Evolutionary conservation across 2,113 vertebrate genomes (phyloP).

Genomic region (Ovibos moschatus): DNA sequence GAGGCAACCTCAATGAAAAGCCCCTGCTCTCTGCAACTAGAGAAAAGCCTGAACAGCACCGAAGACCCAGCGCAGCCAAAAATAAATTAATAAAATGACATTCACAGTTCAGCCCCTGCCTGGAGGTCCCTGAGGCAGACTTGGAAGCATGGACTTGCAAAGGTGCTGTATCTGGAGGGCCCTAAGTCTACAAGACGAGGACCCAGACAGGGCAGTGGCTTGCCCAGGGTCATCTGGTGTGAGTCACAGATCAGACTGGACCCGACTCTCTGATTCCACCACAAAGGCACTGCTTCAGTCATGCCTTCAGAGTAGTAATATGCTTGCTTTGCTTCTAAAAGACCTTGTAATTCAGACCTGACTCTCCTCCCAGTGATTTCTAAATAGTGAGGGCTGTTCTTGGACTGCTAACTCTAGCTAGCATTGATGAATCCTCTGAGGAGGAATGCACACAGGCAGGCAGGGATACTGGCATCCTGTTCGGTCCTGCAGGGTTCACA

Average conservation of each 20-base stretch:
- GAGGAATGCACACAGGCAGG: neutral
- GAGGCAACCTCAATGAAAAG: neutral
- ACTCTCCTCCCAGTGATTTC: neutral
- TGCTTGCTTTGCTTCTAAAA: neutral
- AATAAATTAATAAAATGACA: neutral
- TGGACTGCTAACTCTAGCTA: neutral
- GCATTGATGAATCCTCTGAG: neutral
- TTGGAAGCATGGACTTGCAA: neutral
- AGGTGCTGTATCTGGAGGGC: neutral
- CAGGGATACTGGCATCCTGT: neutral
- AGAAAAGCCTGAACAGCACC: neutral
- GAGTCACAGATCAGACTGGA: neutral
- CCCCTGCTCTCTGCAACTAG: neutral
- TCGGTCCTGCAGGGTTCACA: neutral
- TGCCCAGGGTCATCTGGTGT: rapidly evolving
- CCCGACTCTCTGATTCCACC: neutral
- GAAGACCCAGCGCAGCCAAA: neutral
- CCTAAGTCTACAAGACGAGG: neutral
- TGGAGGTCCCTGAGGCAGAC: neutral
- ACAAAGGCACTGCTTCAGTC: rapidly evolving
- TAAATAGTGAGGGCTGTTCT: neutral
- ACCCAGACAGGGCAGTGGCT: neutral
- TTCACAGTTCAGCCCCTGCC: neutral
- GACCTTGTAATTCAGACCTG: neutral
- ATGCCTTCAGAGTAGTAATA: neutral